Percentiles rank a stretch among this genome's conserved stretches.
phyloP scores from a whole-genome alignment of 2,113 vertebrate species.

The Ammospiza nelsoni region DNA sequence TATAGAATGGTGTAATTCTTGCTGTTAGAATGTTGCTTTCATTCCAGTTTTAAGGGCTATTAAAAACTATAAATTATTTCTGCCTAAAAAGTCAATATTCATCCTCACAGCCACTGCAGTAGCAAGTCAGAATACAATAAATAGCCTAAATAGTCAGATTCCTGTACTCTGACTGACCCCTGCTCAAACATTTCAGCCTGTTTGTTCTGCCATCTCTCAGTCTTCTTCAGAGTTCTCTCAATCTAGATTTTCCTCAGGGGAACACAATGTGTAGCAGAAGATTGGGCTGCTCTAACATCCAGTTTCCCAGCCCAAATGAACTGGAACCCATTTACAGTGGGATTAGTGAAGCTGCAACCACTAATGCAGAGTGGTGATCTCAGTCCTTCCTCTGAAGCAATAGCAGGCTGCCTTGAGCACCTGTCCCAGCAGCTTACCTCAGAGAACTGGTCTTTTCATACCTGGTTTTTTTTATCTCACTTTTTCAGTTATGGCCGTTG shows the following conservation, averaged over 20 bases:
- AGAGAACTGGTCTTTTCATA: neutral
- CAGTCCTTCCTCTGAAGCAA: neutral
- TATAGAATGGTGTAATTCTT: neutral
- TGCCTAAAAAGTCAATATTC: neutral
- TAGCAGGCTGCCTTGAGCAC: neutral
- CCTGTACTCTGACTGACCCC: neutral
- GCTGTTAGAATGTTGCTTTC: neutral
- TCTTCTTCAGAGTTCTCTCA: neutral
- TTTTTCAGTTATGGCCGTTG: conserved; percentile 8
- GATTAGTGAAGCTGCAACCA: neutral
- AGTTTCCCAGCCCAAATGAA: neutral
- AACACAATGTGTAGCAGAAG: neutral
- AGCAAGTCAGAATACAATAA: neutral
- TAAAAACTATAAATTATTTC: neutral
- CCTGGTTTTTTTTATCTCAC: neutral
- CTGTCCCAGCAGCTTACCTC: neutral
- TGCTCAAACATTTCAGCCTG: neutral
- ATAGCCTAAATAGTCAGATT: neutral
- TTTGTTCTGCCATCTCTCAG: neutral
- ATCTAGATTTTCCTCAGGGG: neutral
- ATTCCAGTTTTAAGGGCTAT: neutral
- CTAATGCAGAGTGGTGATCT: neutral
- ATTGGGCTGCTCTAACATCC: neutral
- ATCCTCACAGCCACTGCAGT: neutral
- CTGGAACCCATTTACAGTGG: neutral